Evolutionary conservation across 1,140 invertebrate genomes (phyloP).

Genomic region (Periplaneta americana): DNA sequence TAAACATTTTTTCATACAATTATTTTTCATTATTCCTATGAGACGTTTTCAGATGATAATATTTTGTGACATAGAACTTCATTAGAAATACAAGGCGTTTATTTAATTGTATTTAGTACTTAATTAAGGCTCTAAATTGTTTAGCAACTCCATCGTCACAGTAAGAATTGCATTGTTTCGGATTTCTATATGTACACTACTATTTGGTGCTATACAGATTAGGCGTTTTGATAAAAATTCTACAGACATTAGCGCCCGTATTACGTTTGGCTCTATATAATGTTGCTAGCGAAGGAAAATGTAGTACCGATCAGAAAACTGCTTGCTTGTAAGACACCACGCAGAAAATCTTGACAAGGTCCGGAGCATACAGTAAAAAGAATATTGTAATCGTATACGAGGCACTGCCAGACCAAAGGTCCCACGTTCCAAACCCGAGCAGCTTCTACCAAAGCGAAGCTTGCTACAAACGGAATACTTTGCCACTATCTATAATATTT

Average conservation of each 20-base stretch:
- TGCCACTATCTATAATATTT: no score
- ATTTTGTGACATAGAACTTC: no score
- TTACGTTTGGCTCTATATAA: neutral
- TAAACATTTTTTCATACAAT: no score
- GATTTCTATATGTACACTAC: neutral
- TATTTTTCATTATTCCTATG: no score
- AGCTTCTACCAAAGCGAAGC: neutral
- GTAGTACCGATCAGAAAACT: neutral
- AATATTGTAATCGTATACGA: neutral
- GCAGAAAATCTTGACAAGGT: neutral
- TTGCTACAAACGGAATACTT: neutral
- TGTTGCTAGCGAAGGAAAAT: neutral
- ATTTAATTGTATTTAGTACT: no score
- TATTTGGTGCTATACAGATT: neutral
- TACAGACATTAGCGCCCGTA: neutral
- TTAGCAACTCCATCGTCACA: neutral
- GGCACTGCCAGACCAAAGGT: neutral
- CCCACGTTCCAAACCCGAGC: neutral
- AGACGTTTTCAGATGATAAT: no score
- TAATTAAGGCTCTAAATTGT: no score
- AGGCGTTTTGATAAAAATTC: neutral
- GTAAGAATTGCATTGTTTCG: neutral
- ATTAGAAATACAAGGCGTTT: no score
- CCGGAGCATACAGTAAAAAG: neutral
- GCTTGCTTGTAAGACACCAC: neutral